These are phyloP conservation scores for Chloropsis hardwickii DNA, from an alignment of 2,113 vertebrate genomes.

Conservation along the genomic window DNA sequence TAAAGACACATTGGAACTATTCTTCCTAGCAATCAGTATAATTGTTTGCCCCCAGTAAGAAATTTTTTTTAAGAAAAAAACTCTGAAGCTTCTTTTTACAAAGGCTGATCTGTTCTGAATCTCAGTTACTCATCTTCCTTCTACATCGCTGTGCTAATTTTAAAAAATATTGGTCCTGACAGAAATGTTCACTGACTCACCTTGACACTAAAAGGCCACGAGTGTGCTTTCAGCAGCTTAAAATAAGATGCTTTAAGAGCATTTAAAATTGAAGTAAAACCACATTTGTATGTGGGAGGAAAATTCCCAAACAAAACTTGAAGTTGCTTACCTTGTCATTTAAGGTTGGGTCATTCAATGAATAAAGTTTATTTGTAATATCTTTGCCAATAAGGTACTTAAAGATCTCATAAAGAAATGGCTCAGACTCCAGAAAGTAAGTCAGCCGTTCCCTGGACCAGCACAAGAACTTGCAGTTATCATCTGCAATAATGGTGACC, in stretches of 20 bases:
- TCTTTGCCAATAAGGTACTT: slow-evolving; percentile 96
- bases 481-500: slow-evolving; percentile 94
- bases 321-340: slow-evolving; percentile 87
- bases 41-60: neutral
- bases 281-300: neutral
- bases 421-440: slow-evolving; percentile 93
- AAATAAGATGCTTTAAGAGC: neutral
- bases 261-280: neutral
- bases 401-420: slow-evolving; percentile 95
- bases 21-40: neutral
- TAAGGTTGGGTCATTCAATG: slow-evolving; percentile 93
- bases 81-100: neutral
- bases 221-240: neutral
- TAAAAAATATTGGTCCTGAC: neutral
- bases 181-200: neutral
- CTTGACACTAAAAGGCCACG: neutral
- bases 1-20: neutral
- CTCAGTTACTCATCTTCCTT: neutral
- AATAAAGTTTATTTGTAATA: slow-evolving; percentile 98
- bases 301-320: neutral
- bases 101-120: neutral
- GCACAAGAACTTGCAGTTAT: slow-evolving; percentile 93
- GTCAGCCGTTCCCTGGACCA: slow-evolving; percentile 96
- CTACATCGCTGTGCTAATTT: neutral
- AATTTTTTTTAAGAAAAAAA: neutral